phyloP scores from a whole-genome alignment of 2,888 invertebrate genomes.

The Frankliniella fusca region DNA sequence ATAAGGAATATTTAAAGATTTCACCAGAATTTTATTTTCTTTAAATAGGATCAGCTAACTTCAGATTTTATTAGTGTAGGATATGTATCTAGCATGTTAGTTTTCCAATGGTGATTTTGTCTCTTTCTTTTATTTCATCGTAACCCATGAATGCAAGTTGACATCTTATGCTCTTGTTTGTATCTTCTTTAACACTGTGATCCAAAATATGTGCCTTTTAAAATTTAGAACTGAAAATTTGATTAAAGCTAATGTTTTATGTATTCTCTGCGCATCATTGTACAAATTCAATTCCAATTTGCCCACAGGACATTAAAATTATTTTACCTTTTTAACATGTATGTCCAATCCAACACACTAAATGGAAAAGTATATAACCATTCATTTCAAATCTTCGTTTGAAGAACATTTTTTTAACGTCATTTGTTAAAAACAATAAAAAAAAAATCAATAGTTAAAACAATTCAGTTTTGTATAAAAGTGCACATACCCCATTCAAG shows the following conservation, averaged over 20 bases:
- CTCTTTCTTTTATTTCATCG: neutral
- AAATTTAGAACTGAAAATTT: neutral
- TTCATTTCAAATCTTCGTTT: too few relatives aligned
- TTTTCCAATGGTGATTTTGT: neutral
- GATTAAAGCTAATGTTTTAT: neutral
- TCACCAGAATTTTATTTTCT: neutral
- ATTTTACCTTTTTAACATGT: neutral
- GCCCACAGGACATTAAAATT: neutral
- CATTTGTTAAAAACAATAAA: too few relatives aligned
- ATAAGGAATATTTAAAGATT: neutral
- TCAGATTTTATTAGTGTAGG: neutral
- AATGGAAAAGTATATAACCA: too few relatives aligned
- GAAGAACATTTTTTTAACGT: too few relatives aligned
- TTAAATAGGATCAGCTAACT: neutral
- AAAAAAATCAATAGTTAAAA: too few relatives aligned
- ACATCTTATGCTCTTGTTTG: neutral
- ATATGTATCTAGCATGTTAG: neutral
- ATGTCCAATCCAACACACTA: too few relatives aligned
- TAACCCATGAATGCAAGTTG: neutral
- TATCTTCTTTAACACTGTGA: neutral
- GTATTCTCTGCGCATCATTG: too few relatives aligned
- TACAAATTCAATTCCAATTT: too few relatives aligned
- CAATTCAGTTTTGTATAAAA: too few relatives aligned
- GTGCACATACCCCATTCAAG: too few relatives aligned
- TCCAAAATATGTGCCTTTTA: neutral